Percentiles rank a stretch among this genome's conserved stretches.
Conservation (phyloP, 2,113 vertebrate species). For the Hemiprocne comata region DNA sequence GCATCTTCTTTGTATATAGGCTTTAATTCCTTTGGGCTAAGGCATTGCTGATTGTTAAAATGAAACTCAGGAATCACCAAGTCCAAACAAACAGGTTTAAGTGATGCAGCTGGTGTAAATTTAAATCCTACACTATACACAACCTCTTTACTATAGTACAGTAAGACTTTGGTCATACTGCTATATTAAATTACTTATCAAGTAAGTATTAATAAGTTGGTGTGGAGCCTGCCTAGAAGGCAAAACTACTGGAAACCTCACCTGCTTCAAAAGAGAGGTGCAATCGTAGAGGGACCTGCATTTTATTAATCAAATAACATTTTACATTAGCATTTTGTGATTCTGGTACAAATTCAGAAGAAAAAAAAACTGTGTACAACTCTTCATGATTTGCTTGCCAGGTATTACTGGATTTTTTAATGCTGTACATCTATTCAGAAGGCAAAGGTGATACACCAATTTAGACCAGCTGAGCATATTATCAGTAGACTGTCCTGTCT, state of each 20-base stretch:
- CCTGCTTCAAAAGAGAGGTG: neutral
- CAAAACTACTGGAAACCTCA: neutral
- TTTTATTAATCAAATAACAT: neutral
- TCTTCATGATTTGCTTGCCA: neutral
- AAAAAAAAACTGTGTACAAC: neutral
- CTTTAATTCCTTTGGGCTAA: neutral
- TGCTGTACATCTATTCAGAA: neutral
- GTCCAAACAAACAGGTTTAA: neutral
- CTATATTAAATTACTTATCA: neutral
- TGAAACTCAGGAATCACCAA: neutral
- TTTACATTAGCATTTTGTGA: neutral
- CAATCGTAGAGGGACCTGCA: neutral
- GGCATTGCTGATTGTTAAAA: neutral
- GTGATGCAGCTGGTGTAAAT: neutral
- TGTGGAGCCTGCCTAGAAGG: fast-evolving
- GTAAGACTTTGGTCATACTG: neutral
- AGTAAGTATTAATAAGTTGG: neutral
- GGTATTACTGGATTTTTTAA: neutral
- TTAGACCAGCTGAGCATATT: neutral
- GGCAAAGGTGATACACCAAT: neutral
- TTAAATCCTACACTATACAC: neutral
- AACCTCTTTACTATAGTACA: neutral
- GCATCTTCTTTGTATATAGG: neutral
- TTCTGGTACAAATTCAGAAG: neutral
- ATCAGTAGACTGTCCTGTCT: neutral